Percentiles rank a stretch among this genome's conserved stretches.
Conservation (phyloP, 2,797 vertebrate species). For the Artibeus jamaicensis region DNA sequence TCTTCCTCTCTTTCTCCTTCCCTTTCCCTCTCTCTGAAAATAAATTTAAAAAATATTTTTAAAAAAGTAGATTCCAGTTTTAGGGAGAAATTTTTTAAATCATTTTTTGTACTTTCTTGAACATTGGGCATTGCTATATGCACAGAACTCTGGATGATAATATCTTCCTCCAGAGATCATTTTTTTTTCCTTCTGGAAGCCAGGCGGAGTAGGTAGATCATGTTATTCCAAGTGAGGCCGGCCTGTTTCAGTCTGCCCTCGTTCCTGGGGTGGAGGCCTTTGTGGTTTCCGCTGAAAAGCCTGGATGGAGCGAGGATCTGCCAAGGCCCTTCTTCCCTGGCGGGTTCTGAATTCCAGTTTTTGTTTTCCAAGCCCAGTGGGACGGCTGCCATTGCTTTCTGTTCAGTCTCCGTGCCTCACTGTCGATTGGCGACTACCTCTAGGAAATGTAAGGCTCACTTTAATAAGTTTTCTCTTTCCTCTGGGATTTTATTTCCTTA, state of each 20-base stretch:
- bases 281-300: conserved; percentile 15
- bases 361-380: background rate
- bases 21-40: no score
- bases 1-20: no score
- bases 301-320: background rate
- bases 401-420: background rate
- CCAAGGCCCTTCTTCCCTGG: background rate
- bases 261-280: background rate
- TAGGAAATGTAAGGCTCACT: background rate
- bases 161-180: background rate
- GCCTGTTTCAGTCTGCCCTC: conserved; percentile 19
- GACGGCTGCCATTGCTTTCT: background rate
- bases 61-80: background rate
- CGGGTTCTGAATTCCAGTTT: background rate
- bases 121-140: background rate
- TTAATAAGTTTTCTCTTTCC: background rate
- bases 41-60: no score
- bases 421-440: background rate
- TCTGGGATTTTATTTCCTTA: background rate
- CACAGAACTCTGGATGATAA: background rate
- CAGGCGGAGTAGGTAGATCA: background rate
- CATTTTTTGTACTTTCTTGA: background rate
- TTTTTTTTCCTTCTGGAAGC: background rate
- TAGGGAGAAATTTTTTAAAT: background rate
- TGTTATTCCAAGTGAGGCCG: background rate